phyloP scores from a whole-genome alignment of 2,113 vertebrate species.

The Chaenogobius annularis region DNA sequence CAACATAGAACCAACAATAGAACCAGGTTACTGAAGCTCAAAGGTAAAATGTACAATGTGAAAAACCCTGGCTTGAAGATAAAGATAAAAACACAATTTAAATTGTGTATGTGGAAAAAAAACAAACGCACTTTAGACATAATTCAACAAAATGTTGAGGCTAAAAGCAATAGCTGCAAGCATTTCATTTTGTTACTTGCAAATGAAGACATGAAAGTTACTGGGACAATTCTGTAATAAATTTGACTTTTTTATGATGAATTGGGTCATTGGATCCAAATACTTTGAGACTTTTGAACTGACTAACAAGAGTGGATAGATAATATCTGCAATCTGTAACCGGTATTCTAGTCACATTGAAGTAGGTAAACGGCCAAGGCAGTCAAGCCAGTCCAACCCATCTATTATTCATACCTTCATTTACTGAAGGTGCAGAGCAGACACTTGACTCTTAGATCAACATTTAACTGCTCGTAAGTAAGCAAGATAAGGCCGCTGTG shows the following conservation, averaged over 20 bases:
- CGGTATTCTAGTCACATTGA: not conserved
- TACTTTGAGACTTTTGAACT: not conserved
- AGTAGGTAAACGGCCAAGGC: slow-evolving; percentile 38
- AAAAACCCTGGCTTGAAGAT: no score
- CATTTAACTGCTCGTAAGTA: slow-evolving; percentile 46
- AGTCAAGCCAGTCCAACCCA: slow-evolving; percentile 19
- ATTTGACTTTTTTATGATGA: not conserved
- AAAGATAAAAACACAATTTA: no score
- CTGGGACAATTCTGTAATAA: no score
- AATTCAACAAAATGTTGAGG: no score
- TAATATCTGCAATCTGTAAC: not conserved
- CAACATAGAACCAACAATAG: no score
- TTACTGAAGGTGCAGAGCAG: slow-evolving; percentile 30
- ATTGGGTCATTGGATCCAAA: not conserved
- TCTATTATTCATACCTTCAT: slow-evolving; percentile 61
- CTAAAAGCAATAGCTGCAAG: no score
- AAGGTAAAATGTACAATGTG: no score
- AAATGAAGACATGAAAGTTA: no score
- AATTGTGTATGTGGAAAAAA: not conserved
- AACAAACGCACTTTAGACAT: not conserved
- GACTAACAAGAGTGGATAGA: not conserved
- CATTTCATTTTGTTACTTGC: no score
- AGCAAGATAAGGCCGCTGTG: slow-evolving; percentile 22
- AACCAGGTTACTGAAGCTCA: no score
- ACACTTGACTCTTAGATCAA: slow-evolving; percentile 57